Evolutionary conservation across 2,113 vertebrate species (phyloP), one percentile per base, ranked within the genome.

Genomic region (Albula goreensis): DNA sequence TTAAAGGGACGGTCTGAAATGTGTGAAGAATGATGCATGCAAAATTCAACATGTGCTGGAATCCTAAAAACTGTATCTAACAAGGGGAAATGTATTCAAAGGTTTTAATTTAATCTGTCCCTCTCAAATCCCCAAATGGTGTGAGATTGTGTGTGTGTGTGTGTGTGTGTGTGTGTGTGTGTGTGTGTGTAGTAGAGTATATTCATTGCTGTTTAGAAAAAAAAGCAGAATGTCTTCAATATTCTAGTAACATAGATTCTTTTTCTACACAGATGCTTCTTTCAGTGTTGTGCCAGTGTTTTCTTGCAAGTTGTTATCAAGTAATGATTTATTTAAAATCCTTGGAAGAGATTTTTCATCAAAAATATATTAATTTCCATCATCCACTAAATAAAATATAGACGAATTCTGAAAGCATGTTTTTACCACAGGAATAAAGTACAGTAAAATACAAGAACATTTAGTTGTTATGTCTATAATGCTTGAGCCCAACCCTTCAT

Each of bases 251-350:
- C 17, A 74, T 74, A 8, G n/a, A 22, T 9, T 5, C 5, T 86
- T 74, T 25, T 50, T n/a, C 15, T 12, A 66, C 80, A 31, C 25
- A 63, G 70, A 50, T 87, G 80, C 78, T 82, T 77, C 13, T 51
- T 84, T 60, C 60, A 66, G 85, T 86, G 74, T 86, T 90, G 57
- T 81, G 81, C 84, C 22, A 13, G 78, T 41, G 31, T 80, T 81
- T 88, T 80, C 82, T 52, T 82, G 87, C 19, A 70, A 63, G 86
- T 87, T 85, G 86, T 85, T 85, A 78, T 83, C 85, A 57, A 82
- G 15, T 49, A 50, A 90, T 92, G 60, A 86, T 92, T 94, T 89
- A 92, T 93, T 93, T 79, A 93, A 93, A 79, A 49, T 48, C 81
- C 8, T 85, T 17, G 19, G 82, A 88, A 88, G 85, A 86, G 82